A percentile compares a stretch with the other conserved stretches of the same genome.
These are phyloP conservation scores for Spinus pinus DNA, from an alignment of 2,797 vertebrate species.

Conservation along the genomic window DNA sequence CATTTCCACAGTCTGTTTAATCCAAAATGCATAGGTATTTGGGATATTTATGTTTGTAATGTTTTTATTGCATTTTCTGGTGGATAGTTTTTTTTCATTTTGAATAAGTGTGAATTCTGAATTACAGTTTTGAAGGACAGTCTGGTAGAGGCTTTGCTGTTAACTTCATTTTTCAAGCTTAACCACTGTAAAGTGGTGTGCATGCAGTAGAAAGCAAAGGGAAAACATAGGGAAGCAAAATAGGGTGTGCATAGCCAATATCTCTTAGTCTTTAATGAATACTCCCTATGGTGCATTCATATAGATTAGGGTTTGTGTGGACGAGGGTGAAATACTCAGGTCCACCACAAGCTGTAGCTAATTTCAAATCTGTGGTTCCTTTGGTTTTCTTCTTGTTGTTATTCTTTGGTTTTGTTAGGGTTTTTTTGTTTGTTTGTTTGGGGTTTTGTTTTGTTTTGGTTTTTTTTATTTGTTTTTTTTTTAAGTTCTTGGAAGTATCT, in stretches of 20 bases:
- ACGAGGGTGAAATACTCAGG: background rate
- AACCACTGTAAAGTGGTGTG: accelerated
- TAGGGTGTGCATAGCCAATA: background rate
- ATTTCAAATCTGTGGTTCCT: background rate
- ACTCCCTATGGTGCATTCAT: background rate
- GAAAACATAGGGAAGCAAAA: background rate
- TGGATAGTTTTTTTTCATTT: background rate
- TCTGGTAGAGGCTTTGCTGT: background rate
- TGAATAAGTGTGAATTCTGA: background rate
- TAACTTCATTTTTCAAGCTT: background rate
- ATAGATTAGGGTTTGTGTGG: too few species aligned
- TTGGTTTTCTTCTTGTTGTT: background rate
- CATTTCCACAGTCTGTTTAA: background rate
- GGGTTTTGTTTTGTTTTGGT: background rate
- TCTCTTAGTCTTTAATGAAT: background rate
- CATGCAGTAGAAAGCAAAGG: background rate
- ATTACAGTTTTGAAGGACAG: background rate
- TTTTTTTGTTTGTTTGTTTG: background rate
- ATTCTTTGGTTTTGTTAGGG: background rate
- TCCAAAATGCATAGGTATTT: background rate
- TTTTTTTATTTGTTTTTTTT: background rate
- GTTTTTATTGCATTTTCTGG: background rate
- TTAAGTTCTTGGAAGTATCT: background rate
- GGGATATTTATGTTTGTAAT: background rate
- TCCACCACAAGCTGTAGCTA: background rate